phyloP scores from a whole-genome alignment of 1,140 invertebrate species.

The Aphis gossypii region DNA sequence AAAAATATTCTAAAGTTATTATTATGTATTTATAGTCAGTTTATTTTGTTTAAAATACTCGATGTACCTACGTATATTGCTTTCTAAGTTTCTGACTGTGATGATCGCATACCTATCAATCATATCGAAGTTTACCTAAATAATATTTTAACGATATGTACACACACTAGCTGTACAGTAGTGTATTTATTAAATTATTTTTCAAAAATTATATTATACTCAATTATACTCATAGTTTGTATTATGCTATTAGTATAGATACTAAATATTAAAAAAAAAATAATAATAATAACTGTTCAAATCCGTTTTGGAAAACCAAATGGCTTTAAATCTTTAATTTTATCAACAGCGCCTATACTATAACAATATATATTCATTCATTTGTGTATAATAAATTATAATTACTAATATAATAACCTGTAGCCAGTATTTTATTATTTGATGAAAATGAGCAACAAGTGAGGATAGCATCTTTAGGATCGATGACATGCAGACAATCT shows the following conservation, averaged over 20 bases:
- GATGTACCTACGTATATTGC: too few relatives aligned
- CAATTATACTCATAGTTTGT: neutral
- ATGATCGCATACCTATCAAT: too few relatives aligned
- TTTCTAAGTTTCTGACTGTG: too few relatives aligned
- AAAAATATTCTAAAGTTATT: too few relatives aligned
- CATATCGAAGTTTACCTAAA: neutral
- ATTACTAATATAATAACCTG: constrained; percentile 64
- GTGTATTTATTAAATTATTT: neutral
- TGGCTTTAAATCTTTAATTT: too few relatives aligned
- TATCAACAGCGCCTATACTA: too few relatives aligned
- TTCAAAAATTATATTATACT: neutral
- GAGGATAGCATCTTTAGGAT: constrained; percentile 68
- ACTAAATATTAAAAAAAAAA: too few relatives aligned
- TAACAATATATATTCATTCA: too few relatives aligned
- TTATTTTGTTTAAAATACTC: too few relatives aligned
- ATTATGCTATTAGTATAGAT: too few relatives aligned
- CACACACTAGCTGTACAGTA: neutral
- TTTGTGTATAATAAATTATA: too few relatives aligned
- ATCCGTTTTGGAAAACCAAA: neutral
- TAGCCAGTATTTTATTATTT: constrained; percentile 67
- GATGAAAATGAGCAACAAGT: constrained; percentile 68
- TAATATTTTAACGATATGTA: neutral
- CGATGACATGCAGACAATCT: constrained; percentile 69
- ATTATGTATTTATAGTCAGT: too few relatives aligned
- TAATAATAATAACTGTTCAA: neutral